Base-by-base conservation (phyloP, 2,888 invertebrate genomes). In the Coremacera marginata region DNA sequence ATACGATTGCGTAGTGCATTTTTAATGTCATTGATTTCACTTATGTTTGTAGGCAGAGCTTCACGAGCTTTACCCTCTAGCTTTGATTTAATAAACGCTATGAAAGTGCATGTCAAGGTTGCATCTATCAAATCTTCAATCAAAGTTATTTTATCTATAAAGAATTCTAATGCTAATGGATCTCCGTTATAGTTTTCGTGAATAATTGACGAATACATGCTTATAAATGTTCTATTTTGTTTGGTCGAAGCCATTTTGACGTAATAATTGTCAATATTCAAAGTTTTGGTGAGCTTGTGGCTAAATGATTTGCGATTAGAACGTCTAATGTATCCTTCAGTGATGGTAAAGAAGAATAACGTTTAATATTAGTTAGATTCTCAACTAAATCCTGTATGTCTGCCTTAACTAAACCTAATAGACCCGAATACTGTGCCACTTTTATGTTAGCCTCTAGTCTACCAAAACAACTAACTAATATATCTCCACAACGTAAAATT, bases 171-270 rank as follows among this genome's bases (percentile, higher is more conserved):
- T 31, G 31, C 31, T 31, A 31, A 31, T 31, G 31, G 31, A 31
- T 31, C 31, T 31, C 31, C 31, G 31, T 31, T 31, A 31, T 31
- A 31, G 5, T 31, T 31, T 31, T 31, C 31, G 31, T 5, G 31
- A 31, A 31, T 31, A 31, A 27, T 52, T 52, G 44, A 78, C 31
- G 7, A 70, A 34, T 62, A 31, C 31, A 31, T 76, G 7, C 63
- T 52, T n/a, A 65, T 71, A 37, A 76, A 76, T 19, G 52, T 63
- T 3, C 55, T 78, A 14, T 78, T 78, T 68, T 76, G 55, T 5
- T 68, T 71, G 51, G 60, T 7, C 2, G 73, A 68, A 44, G 75
- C 72, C 75, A 75, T 76, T 44, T 37, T 73, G 51, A 19, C 14
- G 62, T 49, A 22, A 9, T 8, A 57, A 22, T 55, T 34, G 65